A percentile compares a stretch with the other conserved stretches of the same genome.
phyloP scores from a whole-genome alignment of 1,140 invertebrate genomes.

The Metaphire vulgaris region DNA sequence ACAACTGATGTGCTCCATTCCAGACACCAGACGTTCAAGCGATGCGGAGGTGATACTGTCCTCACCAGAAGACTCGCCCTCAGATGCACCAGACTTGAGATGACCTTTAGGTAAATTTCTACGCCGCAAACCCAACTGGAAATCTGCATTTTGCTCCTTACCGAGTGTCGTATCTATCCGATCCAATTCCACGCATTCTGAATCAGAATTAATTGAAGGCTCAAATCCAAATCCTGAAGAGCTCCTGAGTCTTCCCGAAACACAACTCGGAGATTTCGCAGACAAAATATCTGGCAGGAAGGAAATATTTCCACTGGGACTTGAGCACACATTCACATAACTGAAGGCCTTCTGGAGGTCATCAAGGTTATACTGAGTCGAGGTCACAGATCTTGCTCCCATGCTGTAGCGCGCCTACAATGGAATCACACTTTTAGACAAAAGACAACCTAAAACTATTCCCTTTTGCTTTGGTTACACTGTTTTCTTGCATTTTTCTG shows the following conservation, averaged over 20 bases:
- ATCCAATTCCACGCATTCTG: background rate
- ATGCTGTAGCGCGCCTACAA: slow-evolving; percentile 14
- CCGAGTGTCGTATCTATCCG: too few species aligned
- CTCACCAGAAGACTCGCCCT: background rate
- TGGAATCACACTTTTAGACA: background rate
- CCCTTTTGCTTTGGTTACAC: too few species aligned
- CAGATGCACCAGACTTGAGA: background rate
- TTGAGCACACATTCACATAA: background rate
- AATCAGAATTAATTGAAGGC: background rate
- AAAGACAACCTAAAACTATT: too few species aligned
- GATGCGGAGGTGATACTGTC: background rate
- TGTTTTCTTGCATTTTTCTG: too few species aligned
- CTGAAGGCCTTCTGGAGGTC: background rate
- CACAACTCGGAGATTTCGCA: background rate
- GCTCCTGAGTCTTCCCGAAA: background rate
- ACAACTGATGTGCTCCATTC: background rate
- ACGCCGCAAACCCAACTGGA: background rate
- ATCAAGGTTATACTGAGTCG: background rate
- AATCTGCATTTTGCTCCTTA: too few species aligned
- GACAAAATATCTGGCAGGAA: background rate
- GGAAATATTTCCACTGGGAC: background rate
- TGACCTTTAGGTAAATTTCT: background rate
- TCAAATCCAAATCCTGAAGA: background rate
- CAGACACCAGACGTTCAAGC: background rate
- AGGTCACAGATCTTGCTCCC: slow-evolving; percentile 13